A percentile compares a stretch with the other conserved stretches of the same genome.
These are phyloP conservation scores for Lasiurus borealis DNA, from an alignment of 2,113 vertebrate genomes.

Conservation along the genomic window DNA sequence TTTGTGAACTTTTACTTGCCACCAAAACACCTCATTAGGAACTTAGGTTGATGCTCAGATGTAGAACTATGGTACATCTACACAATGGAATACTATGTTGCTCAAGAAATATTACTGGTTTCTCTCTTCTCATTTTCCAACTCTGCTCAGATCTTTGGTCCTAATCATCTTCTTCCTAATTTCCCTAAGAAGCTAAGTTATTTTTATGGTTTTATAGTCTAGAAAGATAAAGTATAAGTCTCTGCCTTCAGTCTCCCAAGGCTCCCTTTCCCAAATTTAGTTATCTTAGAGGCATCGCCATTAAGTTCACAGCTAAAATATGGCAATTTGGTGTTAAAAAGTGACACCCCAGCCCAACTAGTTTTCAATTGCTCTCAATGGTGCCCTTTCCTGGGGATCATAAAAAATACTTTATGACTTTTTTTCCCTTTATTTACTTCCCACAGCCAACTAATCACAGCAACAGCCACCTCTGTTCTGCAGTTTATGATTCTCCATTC, in stretches of 20 bases:
- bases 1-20: too few relatives aligned
- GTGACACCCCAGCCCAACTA: neutral
- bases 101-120: too few relatives aligned
- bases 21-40: too few relatives aligned
- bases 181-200: neutral
- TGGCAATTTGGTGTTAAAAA: neutral
- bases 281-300: neutral
- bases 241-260: slow-evolving; percentile 2
- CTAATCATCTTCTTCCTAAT: neutral
- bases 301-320: neutral
- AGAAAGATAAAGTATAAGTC: slow-evolving; percentile 13
- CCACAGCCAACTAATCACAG: neutral
- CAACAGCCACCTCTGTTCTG: neutral
- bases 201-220: neutral
- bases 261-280: neutral
- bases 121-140: too few relatives aligned
- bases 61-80: too few relatives aligned
- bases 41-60: too few relatives aligned
- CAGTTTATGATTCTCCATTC: neutral
- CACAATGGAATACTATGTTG: too few relatives aligned
- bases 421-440: neutral
- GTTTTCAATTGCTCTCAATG: neutral
- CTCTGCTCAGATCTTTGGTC: neutral
- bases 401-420: neutral
- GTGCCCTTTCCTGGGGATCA: neutral